A percentile compares a stretch with the other conserved stretches of the same genome.
These are phyloP conservation scores for Spongilla lacustris DNA, from an alignment of 37 sponge, comb jelly and placozoan species.

Conservation along the genomic window DNA sequence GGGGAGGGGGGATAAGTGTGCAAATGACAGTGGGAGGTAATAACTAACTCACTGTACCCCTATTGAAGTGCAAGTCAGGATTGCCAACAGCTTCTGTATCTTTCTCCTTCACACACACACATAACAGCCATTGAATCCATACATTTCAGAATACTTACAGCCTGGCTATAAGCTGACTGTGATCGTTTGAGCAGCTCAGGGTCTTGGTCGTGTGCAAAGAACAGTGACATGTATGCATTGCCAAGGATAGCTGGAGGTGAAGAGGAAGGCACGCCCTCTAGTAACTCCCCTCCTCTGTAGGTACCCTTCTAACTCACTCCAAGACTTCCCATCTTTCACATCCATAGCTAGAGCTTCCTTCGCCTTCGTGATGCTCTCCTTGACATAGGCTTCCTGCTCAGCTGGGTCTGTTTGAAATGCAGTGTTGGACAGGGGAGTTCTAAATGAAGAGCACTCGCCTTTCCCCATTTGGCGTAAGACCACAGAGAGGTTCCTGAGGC, in stretches of 20 bases:
- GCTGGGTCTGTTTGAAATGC: conserved; percentile 24
- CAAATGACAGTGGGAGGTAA: neutral
- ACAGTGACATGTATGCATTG: conserved; percentile 81
- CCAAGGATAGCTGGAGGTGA: conserved; percentile 70
- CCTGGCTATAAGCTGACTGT: conserved; percentile 68
- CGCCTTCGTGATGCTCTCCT: conserved; percentile 73
- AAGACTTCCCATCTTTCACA: conserved; percentile 84
- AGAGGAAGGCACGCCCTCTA: neutral
- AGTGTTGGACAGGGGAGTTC: too few relatives aligned
- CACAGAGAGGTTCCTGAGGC: conserved; percentile 78
- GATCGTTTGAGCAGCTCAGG: conserved; percentile 54
- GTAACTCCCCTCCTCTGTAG: too few relatives aligned
- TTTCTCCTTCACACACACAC: conserved; percentile 61
- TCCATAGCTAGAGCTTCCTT: conserved; percentile 82
- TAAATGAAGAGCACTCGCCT: conserved; percentile 10
- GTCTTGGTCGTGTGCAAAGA: conserved; percentile 58
- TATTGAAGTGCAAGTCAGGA: conserved; percentile 86
- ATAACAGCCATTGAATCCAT: neutral
- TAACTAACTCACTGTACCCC: conserved; percentile 62
- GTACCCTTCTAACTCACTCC: conserved; percentile 60
- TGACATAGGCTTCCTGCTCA: conserved; percentile 45
- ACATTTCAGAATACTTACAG: conserved; percentile 46
- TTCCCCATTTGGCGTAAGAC: conserved; percentile 72
- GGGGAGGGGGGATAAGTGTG: neutral
- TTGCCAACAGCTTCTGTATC: conserved; percentile 48